Percentiles rank a stretch among this genome's conserved stretches.
Conservation (phyloP, 2,888 invertebrate species). For the Tipula lateralis region DNA sequence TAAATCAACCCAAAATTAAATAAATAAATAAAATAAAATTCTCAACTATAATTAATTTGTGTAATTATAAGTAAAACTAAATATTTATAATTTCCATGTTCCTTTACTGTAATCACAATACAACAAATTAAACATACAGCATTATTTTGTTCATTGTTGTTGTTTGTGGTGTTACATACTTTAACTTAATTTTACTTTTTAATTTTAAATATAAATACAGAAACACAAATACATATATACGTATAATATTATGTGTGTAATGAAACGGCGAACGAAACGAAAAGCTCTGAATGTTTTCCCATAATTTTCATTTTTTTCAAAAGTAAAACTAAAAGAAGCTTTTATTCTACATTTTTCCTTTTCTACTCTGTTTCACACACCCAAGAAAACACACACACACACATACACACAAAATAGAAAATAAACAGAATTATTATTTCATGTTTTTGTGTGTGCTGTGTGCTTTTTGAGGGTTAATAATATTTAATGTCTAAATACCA, state of each 20-base stretch:
- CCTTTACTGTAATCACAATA: background rate
- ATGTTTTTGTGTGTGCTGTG: background rate
- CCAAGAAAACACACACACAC: background rate
- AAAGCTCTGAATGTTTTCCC: background rate
- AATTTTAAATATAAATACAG: background rate
- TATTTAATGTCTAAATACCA: constrained; percentile 24
- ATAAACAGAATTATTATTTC: background rate
- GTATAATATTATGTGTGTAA: too few species aligned
- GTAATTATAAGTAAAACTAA: background rate
- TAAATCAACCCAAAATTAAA: background rate
- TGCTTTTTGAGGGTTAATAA: background rate
- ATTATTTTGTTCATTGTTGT: background rate
- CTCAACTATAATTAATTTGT: background rate
- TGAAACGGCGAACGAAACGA: background rate
- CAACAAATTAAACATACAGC: background rate
- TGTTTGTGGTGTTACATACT: background rate
- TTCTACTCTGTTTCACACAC: too few species aligned
- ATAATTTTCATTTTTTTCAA: background rate
- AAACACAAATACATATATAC: background rate
- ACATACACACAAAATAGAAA: background rate
- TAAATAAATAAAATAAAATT: background rate
- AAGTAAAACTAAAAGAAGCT: background rate
- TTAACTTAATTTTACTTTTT: constrained; percentile 2
- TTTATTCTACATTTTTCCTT: background rate
- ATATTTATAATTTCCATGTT: constrained; percentile 5